Conservation (phyloP, 2,113 vertebrate species). For the Tenrec ecaudatus region DNA sequence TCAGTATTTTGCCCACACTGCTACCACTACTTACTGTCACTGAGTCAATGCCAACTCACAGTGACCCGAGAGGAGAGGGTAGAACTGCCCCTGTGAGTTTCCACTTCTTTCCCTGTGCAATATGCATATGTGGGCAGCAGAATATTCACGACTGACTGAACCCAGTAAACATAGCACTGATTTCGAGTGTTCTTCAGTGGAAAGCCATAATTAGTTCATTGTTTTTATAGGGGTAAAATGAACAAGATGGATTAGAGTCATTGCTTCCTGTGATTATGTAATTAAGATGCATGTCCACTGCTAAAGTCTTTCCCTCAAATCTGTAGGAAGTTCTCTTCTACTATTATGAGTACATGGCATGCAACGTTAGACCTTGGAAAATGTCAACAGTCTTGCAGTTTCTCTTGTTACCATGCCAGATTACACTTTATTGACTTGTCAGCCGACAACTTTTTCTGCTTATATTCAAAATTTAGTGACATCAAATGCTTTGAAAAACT, state of each 20-base stretch:
- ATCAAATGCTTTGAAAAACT: constrained; percentile 10
- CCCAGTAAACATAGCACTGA: neutral
- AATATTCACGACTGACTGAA: neutral
- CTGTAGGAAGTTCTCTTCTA: constrained; percentile 51
- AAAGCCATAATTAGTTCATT: constrained; percentile 71
- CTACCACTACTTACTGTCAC: too few species aligned
- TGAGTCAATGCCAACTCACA: too few species aligned
- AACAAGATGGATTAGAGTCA: constrained; percentile 68
- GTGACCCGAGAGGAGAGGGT: too few species aligned
- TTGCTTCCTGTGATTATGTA: constrained; percentile 65
- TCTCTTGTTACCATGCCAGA: neutral
- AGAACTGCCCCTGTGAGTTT: too few species aligned
- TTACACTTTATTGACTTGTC: neutral
- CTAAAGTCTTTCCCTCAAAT: constrained; percentile 66
- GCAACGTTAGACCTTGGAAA: constrained; percentile 60
- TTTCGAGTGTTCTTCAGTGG: constrained; percentile 36
- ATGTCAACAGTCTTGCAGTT: neutral
- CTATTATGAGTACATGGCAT: neutral
- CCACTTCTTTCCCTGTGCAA: neutral
- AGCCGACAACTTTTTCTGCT: constrained; percentile 24
- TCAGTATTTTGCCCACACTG: too few species aligned
- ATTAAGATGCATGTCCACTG: constrained; percentile 58
- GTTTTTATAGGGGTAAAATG: constrained; percentile 58
- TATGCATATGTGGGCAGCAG: neutral
- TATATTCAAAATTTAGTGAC: constrained; percentile 48